Evolutionary conservation across 2,797 vertebrate genomes (phyloP).

Genomic region (Ceyx erithaca): DNA sequence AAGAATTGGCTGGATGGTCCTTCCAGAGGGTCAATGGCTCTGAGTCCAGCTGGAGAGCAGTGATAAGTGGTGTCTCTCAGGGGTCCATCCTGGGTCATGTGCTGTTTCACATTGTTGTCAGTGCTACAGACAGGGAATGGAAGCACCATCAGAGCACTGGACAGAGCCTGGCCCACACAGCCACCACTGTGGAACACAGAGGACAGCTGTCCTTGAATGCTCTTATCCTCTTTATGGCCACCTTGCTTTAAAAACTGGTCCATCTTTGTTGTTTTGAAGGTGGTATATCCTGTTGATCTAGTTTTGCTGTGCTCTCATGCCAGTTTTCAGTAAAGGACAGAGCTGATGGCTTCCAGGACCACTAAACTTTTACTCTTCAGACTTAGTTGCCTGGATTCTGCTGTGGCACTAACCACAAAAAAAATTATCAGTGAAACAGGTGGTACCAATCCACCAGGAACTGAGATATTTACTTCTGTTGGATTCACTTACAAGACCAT

Average conservation of each 20-base stretch:
- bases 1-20: no score
- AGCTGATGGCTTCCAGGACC: not conserved
- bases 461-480: not conserved
- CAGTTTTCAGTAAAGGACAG: not conserved
- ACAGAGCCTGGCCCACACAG: not conserved
- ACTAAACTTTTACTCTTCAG: not conserved
- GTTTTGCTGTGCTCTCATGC: accelerated
- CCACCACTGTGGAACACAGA: not conserved
- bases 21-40: no score
- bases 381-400: not conserved
- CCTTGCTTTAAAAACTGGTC: not conserved
- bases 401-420: not conserved
- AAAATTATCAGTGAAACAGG: not conserved
- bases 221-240: accelerated
- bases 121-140: no score
- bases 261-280: not conserved
- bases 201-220: not conserved
- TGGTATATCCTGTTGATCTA: not conserved
- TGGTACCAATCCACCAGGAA: conserved; percentile 40
- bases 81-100: no score
- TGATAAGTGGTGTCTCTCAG: no score
- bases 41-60: no score
- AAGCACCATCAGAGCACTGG: not conserved
- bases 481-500: not conserved
- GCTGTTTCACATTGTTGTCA: no score